Evolutionary conservation across 2,113 vertebrate genomes (phyloP).

Genomic region (Colius striatus): DNA sequence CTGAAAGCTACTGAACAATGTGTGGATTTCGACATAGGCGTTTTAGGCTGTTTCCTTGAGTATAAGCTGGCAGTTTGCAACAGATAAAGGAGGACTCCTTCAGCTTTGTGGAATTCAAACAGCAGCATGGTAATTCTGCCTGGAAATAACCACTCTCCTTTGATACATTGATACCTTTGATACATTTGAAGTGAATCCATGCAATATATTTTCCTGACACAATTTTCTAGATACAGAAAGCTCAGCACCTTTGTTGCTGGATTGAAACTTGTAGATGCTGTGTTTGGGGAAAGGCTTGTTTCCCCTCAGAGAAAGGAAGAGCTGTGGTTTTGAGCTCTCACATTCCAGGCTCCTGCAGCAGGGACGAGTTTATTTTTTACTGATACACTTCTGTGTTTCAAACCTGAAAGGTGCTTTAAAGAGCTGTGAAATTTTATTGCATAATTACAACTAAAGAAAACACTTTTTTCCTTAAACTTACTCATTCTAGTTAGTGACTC

Average conservation of each 20-base stretch:
- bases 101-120: neutral
- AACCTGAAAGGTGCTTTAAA: neutral
- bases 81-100: neutral
- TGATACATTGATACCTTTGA: neutral
- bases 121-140: neutral
- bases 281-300: neutral
- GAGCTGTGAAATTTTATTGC: neutral
- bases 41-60: neutral
- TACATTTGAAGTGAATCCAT: neutral
- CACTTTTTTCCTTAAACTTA: neutral
- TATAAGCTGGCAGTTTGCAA: neutral
- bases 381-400: neutral
- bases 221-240: neutral
- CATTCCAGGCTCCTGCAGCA: neutral
- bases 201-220: neutral
- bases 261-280: neutral
- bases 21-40: neutral
- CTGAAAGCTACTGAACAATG: neutral
- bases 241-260: neutral
- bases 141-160: neutral
- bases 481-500: neutral
- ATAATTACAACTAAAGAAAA: neutral
- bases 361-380: neutral
- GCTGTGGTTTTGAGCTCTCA: rapidly evolving
- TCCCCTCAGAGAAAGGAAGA: neutral